phyloP scores from a whole-genome alignment of 2,113 vertebrate species.

The Rallus limicola region DNA sequence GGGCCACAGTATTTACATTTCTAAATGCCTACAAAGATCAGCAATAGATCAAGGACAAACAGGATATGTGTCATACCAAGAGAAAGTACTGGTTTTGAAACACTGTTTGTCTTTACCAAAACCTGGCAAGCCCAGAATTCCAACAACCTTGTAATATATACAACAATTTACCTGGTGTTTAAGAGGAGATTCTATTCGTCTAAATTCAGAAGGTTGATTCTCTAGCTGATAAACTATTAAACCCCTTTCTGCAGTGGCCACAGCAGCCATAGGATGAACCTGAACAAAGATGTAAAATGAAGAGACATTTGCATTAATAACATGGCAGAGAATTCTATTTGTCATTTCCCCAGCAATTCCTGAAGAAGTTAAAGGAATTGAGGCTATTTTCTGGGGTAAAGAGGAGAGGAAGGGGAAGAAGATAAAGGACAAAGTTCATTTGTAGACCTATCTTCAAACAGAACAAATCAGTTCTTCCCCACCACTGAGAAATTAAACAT shows the following conservation, averaged over 20 bases:
- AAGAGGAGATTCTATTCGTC: constrained; percentile 95
- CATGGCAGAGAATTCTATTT: background rate
- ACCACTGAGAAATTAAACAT: background rate
- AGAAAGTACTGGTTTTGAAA: background rate
- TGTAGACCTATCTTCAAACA: background rate
- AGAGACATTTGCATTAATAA: background rate
- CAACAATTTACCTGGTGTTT: constrained; percentile 90
- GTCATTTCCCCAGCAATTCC: background rate
- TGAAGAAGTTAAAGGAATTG: background rate
- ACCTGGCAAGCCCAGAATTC: background rate
- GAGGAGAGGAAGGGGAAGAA: background rate
- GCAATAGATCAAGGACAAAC: background rate
- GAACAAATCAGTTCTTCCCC: background rate
- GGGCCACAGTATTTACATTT: background rate
- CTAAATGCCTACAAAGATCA: background rate
- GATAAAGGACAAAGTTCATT: background rate
- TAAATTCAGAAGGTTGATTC: constrained; percentile 96
- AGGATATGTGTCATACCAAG: fast-evolving
- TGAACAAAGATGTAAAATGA: constrained; percentile 25
- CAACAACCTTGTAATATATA: background rate
- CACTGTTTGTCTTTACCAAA: background rate
- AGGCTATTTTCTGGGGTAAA: background rate
- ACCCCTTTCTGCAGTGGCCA: constrained; percentile 94
- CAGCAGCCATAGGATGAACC: constrained; percentile 98
- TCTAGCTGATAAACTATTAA: constrained; percentile 97